Conservation (phyloP, 2,888 invertebrate species). For the Crematogaster levior region DNA sequence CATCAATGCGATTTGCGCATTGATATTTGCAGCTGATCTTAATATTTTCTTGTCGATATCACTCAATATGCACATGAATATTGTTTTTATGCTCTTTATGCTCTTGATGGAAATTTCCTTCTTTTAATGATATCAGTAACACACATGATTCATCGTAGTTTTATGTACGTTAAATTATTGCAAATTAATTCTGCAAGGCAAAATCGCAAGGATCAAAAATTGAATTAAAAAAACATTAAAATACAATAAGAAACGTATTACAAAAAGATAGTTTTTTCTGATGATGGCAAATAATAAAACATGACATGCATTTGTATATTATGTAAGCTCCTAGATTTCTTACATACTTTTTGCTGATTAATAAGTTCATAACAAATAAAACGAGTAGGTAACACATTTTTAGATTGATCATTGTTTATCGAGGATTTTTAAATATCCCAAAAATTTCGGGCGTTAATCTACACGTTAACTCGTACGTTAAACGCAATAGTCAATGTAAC, state of each 20-base stretch:
- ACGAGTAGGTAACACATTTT: background rate
- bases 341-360: background rate
- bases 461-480: conserved; percentile 33
- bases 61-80: background rate
- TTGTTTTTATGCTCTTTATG: background rate
- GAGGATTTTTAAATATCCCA: conserved; percentile 7
- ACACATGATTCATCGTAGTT: background rate
- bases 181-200: background rate
- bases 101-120: conserved; percentile 33
- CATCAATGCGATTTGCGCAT: background rate
- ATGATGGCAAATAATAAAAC: background rate
- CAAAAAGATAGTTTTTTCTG: background rate
- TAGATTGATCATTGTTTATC: background rate
- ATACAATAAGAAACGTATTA: background rate
- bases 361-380: no score
- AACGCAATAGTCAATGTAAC: conserved; percentile 10
- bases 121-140: background rate
- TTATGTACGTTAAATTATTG: background rate
- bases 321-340: background rate
- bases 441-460: conserved; percentile 32
- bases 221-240: background rate
- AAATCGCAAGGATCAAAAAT: background rate
- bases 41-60: conserved; percentile 31
- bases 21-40: background rate
- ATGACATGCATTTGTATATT: background rate